Percentiles rank a stretch among this genome's conserved stretches.
These are phyloP conservation scores for Macquaria ambigua DNA, from an alignment of 2,113 vertebrate species.

Conservation along the genomic window DNA sequence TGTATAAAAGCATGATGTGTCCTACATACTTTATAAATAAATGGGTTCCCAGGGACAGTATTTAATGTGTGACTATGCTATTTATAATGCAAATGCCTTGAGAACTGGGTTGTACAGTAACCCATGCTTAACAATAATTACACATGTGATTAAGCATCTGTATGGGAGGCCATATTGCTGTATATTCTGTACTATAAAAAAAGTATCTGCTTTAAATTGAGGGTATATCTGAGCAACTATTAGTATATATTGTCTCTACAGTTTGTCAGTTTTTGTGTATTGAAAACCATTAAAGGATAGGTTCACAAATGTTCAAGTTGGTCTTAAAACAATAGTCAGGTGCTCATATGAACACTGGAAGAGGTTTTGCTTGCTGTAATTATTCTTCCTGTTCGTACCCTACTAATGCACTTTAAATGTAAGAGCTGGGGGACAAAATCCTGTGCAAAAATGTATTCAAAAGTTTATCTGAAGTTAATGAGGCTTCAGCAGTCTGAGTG, in stretches of 20 bases:
- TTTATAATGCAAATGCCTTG: constrained; percentile 6
- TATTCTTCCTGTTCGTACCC: not conserved
- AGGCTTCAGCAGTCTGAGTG: not conserved
- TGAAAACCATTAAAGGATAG: not conserved
- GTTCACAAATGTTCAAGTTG: too few species aligned
- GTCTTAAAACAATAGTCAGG: too few species aligned
- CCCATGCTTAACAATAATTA: not conserved
- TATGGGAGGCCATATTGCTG: not conserved
- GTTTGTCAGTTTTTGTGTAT: not conserved
- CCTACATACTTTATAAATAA: constrained; percentile 57
- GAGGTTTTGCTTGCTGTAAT: too few species aligned
- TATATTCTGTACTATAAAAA: not conserved
- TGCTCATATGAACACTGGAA: too few species aligned
- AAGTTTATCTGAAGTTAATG: not conserved
- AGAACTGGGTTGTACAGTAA: not conserved
- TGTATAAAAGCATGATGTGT: constrained; percentile 69
- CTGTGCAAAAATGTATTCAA: not conserved
- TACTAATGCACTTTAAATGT: not conserved
- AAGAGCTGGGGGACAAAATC: not conserved
- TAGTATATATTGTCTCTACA: not conserved
- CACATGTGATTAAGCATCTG: not conserved
- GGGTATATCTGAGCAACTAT: not conserved
- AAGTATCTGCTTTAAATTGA: not conserved
- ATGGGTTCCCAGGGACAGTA: constrained; percentile 40
- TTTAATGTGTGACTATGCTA: not conserved